Conservation (phyloP, 1,140 invertebrate species). For the Pentalonia nigronervosa region DNA sequence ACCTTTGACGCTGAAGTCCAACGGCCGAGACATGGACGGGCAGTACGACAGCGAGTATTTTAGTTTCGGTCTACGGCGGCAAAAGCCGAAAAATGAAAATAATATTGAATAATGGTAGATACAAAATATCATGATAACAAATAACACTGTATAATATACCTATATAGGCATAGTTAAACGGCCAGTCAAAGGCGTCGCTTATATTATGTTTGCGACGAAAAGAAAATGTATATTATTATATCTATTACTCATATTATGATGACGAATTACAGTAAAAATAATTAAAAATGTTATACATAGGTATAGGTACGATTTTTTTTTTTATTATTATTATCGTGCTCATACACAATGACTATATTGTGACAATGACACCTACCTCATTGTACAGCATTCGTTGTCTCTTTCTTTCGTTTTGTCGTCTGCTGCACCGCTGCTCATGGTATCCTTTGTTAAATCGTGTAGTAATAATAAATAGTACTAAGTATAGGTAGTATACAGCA, state of each 20-base stretch:
- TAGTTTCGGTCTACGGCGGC: background rate
- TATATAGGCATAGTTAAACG: too few relatives aligned
- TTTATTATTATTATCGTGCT: background rate
- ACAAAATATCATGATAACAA: background rate
- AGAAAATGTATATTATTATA: background rate
- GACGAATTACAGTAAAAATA: background rate
- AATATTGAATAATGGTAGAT: background rate
- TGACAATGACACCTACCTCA: background rate
- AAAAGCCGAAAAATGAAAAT: background rate
- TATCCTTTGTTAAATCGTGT: slow-evolving; percentile 26
- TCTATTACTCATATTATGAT: background rate
- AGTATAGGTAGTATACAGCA: background rate
- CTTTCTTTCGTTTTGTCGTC: slow-evolving; percentile 6
- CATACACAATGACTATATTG: background rate
- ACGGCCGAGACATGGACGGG: slow-evolving; percentile 41
- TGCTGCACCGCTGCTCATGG: background rate
- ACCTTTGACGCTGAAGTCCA: slow-evolving; percentile 45
- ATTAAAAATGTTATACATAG: background rate
- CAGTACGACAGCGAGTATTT: slow-evolving; percentile 40
- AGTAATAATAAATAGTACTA: background rate
- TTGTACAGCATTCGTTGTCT: slow-evolving; percentile 7
- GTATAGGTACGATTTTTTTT: background rate
- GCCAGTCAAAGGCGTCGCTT: too few relatives aligned
- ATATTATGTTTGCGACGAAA: background rate
- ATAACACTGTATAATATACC: too few relatives aligned